These are phyloP conservation scores for Heloderma charlesbogerti DNA, from an alignment of 2,113 vertebrate species.

Conservation along the genomic window DNA sequence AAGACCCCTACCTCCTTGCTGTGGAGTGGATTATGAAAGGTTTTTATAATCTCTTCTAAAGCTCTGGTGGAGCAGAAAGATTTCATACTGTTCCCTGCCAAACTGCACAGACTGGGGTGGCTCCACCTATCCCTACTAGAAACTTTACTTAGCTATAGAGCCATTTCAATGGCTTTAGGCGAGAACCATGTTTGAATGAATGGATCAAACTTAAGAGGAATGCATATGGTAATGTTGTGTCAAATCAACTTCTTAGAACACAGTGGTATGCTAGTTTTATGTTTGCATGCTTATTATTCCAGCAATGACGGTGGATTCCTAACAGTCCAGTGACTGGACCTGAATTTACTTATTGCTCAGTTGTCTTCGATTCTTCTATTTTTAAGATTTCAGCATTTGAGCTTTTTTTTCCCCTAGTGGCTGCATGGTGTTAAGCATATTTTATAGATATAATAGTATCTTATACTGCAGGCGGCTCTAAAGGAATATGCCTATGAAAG, in stretches of 20 bases:
- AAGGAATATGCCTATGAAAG: background rate
- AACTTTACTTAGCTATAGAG: background rate
- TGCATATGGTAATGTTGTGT: background rate
- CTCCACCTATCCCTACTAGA: background rate
- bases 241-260: background rate
- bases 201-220: background rate
- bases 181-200: background rate
- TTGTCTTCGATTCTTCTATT: background rate
- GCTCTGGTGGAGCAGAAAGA: background rate
- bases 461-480: background rate
- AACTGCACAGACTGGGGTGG: background rate
- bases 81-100: background rate
- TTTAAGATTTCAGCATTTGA: conserved; percentile 9
- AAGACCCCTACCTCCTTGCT: background rate
- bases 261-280: background rate
- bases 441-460: conserved; percentile 18
- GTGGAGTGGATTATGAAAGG: background rate
- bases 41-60: background rate
- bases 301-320: background rate
- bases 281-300: background rate
- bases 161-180: background rate
- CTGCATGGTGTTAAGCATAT: background rate
- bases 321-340: background rate
- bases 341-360: background rate
- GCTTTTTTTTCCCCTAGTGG: conserved; percentile 6